Evolutionary conservation across 2,888 invertebrate species (phyloP), one percentile per base, ranked within the genome.

Genomic region (Diloba caeruleocephala): DNA sequence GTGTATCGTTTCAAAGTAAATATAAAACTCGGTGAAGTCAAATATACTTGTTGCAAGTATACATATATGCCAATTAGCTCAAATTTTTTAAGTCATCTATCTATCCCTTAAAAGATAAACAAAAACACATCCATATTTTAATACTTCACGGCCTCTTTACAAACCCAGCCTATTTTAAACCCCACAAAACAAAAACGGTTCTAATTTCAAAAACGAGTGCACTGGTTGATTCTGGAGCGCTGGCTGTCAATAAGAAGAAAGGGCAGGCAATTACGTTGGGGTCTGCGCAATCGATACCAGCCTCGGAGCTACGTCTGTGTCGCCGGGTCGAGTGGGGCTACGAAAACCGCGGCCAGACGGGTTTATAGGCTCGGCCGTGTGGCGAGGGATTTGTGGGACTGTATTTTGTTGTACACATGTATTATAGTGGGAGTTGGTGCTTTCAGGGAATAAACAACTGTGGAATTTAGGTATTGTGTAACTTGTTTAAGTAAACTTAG

Each of bases 181-280:
- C 10, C 17, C 43, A 39, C 7, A 5, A 5, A 55, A 44, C 21
- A 54, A 46, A 62, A 59, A 6, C 6, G 33, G 13, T 57, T 63
- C 54, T 63, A 57, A 66, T 74, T 75, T 76, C 62, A 71, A 73
- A 21, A 71, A 57, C 43, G 62, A 63, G 71, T 60, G 61, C 58
- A 52, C 61, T 69, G 72, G 48, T 72, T 74, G 74, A 78, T 71
- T 76, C 71, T 74, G 74, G 69, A 37, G 75, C 71, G 72, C 69
- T 67, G 65, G 74, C 79, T 84, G 87, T 86, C 89, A 84, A 84
- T 87, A 85, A 79, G 81, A 81, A 82, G 80, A 81, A 83, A 85
- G 74, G 79, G 83, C 81, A 81, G 85, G 87, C 88, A 88, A 87
- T 89, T 87, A 88, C 81, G 70, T 65, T 60, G 62, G 60, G 69